Evolutionary conservation across 2,797 vertebrate genomes (phyloP).

Genomic region (Sebastes aleutianus): DNA sequence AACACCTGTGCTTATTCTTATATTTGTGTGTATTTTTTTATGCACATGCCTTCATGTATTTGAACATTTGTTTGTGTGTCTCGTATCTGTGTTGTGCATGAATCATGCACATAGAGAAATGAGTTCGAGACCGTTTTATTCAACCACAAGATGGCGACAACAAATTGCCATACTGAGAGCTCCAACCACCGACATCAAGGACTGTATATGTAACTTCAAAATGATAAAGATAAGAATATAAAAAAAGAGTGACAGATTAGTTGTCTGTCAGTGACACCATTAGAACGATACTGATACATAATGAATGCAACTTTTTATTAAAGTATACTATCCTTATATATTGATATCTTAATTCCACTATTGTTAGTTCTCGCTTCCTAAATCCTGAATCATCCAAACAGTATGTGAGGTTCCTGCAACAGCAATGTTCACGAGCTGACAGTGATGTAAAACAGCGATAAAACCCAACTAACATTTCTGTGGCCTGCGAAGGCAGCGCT

Average conservation of each 20-base stretch:
- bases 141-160: constrained; percentile 72
- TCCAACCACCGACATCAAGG: neutral
- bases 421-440: constrained; percentile 48
- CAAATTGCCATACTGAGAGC: constrained; percentile 1
- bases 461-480: constrained; percentile 54
- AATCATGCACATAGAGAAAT: neutral
- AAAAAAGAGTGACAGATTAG: neutral
- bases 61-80: neutral
- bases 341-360: neutral
- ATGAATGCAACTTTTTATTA: neutral
- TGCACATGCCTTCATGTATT: neutral
- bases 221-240: neutral
- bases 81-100: neutral
- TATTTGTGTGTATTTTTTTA: neutral
- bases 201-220: neutral
- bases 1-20: rapidly evolving
- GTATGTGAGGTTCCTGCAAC: constrained; percentile 28
- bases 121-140: neutral
- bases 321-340: neutral
- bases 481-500: constrained; percentile 39
- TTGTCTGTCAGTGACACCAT: neutral
- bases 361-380: neutral
- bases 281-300: neutral
- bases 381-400: constrained; percentile 20
- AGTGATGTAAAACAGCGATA: constrained; percentile 62